Evolutionary conservation across 2,888 invertebrate genomes (phyloP).

Genomic region (Eristalinus aeneus): DNA sequence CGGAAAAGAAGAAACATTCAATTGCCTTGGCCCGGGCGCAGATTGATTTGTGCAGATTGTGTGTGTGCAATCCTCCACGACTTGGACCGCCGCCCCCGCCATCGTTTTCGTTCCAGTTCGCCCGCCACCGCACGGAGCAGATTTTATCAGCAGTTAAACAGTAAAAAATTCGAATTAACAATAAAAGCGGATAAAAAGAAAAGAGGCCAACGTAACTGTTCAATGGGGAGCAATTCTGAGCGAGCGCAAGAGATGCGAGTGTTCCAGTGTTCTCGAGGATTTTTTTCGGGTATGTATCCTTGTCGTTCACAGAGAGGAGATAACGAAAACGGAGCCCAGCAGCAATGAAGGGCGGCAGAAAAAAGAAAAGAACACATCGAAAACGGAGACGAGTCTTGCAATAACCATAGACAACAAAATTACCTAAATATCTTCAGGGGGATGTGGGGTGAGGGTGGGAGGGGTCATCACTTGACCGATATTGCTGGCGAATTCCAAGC

Average conservation of each 20-base stretch:
- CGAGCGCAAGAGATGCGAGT: neutral
- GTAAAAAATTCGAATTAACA: slow-evolving; percentile 53
- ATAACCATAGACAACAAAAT: slow-evolving; percentile 64
- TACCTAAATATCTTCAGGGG: slow-evolving; percentile 64
- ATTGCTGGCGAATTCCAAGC: slow-evolving; percentile 50
- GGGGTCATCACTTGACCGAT: slow-evolving; percentile 62
- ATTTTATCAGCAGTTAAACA: slow-evolving; percentile 62
- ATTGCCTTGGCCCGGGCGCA: slow-evolving; percentile 46
- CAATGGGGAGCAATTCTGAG: slow-evolving; percentile 64
- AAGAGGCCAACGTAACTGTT: slow-evolving; percentile 53
- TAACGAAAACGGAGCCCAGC: neutral
- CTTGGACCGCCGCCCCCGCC: neutral
- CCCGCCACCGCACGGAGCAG: slow-evolving; percentile 2
- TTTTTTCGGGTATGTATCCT: neutral
- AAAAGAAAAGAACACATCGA: no score
- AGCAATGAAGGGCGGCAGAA: no score
- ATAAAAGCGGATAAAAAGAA: slow-evolving; percentile 49
- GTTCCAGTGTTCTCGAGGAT: neutral
- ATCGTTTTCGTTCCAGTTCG: neutral
- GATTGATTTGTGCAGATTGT: slow-evolving; percentile 64
- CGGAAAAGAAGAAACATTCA: slow-evolving; percentile 47
- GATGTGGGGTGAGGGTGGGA: neutral
- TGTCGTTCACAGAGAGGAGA: slow-evolving; percentile 12
- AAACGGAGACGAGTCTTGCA: slow-evolving; percentile 23
- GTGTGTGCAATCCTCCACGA: slow-evolving; percentile 28